Evolutionary conservation across 1,140 invertebrate species (phyloP).

Genomic region (Diprion similis): DNA sequence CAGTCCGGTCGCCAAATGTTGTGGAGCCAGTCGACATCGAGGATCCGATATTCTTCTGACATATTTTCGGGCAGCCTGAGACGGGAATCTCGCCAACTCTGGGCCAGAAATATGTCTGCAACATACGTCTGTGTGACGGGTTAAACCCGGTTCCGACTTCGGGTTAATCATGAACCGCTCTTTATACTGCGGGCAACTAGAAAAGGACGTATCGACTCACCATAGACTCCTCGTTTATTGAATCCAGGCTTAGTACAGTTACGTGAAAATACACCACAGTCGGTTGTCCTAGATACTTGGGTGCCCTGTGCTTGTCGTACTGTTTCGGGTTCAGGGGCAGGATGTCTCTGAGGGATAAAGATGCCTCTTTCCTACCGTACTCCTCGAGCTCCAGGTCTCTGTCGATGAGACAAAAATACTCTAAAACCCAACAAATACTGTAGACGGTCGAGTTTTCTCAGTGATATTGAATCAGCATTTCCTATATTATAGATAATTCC

Average conservation of each 20-base stretch:
- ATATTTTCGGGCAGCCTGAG: conserved; percentile 88
- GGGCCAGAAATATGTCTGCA: conserved; percentile 89
- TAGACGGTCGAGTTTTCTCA: too few species aligned
- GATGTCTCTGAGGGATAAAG: conserved; percentile 79
- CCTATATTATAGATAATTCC: too few species aligned
- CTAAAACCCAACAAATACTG: too few species aligned
- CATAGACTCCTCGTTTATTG: conserved; percentile 93
- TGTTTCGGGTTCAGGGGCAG: conserved; percentile 82
- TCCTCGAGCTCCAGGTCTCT: conserved; percentile 56
- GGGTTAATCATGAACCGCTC: background rate
- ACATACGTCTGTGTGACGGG: conserved; percentile 78
- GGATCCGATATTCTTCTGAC: conserved; percentile 89
- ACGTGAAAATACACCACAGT: conserved; percentile 90
- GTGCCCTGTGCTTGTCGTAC: conserved; percentile 89
- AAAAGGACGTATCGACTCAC: conserved; percentile 59
- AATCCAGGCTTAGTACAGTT: conserved; percentile 85
- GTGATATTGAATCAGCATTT: too few species aligned
- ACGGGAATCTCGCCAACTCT: conserved; percentile 89
- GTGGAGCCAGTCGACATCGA: conserved; percentile 90
- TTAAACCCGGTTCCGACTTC: background rate
- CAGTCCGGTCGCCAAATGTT: conserved; percentile 92
- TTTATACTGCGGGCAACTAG: background rate
- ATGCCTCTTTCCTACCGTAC: conserved; percentile 55
- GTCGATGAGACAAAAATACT: conserved; percentile 21
- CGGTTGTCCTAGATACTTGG: conserved; percentile 83